A percentile compares a stretch with the other conserved stretches of the same genome.
Evolutionary conservation across 2,888 invertebrate genomes (phyloP).

Genomic region (Esperia sulphurella): DNA sequence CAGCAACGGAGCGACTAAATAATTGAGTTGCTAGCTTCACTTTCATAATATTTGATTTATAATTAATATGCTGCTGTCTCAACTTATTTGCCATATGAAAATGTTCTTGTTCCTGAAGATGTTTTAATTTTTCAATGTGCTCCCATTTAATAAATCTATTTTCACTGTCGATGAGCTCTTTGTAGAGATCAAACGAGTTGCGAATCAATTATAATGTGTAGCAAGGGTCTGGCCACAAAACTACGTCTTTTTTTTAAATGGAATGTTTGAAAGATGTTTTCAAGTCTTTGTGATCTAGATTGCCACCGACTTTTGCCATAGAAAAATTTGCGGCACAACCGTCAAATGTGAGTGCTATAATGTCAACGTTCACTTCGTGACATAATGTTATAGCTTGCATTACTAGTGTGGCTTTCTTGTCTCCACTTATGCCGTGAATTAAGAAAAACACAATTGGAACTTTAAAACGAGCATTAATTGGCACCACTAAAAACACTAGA

Average conservation of each 20-base stretch:
- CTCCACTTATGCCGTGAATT: background rate
- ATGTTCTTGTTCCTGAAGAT: constrained; percentile 7
- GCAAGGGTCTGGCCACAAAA: constrained; percentile 11
- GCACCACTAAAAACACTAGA: constrained; percentile 2
- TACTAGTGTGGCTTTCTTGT: background rate
- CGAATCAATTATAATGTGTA: constrained; percentile 18
- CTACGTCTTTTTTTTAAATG: background rate
- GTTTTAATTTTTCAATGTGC: constrained; percentile 1
- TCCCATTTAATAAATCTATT: background rate
- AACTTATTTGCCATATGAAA: constrained; percentile 11
- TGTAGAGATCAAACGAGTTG: constrained; percentile 13
- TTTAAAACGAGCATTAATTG: background rate
- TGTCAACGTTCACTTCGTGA: constrained; percentile 7
- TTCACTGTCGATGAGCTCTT: constrained; percentile 3
- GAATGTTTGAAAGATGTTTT: constrained; percentile 6
- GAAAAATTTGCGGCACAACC: constrained; percentile 17
- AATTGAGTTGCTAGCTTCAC: constrained; percentile 13
- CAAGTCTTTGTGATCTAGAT: constrained; percentile 1
- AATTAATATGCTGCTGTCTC: constrained; percentile 6
- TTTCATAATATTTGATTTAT: constrained; percentile 15
- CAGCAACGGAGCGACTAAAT: constrained; percentile 9
- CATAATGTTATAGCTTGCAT: constrained; percentile 1
- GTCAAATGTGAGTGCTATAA: constrained; percentile 22
- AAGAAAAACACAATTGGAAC: constrained; percentile 5
- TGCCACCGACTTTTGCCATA: constrained; percentile 19